A percentile compares a stretch with the other conserved stretches of the same genome.
Conservation (phyloP, 1,140 invertebrate species). For the Melanaphis sacchari region DNA sequence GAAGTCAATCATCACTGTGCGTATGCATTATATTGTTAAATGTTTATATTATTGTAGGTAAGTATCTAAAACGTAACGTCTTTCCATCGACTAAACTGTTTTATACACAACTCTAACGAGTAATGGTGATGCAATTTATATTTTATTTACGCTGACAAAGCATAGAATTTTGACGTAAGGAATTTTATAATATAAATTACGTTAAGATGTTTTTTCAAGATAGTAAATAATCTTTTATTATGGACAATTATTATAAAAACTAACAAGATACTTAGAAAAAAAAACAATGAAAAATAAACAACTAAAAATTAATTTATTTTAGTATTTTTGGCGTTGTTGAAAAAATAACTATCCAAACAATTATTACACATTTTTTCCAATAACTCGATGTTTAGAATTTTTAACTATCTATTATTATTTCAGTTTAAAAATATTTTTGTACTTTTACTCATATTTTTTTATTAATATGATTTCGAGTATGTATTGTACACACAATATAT, state of each 20-base stretch:
- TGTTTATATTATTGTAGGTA: background rate
- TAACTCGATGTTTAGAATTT: background rate
- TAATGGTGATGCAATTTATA: background rate
- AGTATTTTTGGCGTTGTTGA: background rate
- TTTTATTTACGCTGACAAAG: background rate
- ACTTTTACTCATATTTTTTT: background rate
- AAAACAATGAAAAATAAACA: no score
- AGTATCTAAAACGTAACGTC: background rate
- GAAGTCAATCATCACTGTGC: background rate
- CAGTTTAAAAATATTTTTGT: no score
- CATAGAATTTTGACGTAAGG: background rate
- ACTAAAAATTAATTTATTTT: background rate
- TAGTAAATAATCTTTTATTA: background rate
- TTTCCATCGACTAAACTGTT: background rate
- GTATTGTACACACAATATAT: background rate
- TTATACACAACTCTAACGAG: background rate
- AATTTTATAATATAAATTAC: background rate
- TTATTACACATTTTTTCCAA: background rate
- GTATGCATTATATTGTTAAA: background rate
- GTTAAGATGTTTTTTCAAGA: background rate
- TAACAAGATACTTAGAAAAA: no score
- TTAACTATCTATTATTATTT: background rate
- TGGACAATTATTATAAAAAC: background rate
- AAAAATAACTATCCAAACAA: background rate
- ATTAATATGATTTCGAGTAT: background rate